These are phyloP conservation scores for Knipowitschia caucasica DNA, from an alignment of 2,797 vertebrate species.

Conservation along the genomic window DNA sequence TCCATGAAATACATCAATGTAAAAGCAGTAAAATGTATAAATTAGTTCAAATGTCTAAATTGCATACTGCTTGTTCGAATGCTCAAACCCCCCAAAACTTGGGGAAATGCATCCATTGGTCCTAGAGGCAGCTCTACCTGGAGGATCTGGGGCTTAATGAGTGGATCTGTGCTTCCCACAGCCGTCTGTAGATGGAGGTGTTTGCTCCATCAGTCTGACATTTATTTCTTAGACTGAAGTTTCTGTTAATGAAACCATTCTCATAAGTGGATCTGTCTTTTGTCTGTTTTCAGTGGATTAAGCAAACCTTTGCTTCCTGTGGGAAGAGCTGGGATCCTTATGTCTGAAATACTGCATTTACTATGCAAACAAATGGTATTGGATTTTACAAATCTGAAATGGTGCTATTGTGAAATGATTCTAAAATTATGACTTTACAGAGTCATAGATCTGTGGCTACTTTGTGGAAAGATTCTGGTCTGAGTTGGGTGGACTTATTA, in stretches of 20 bases:
- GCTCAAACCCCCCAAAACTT: no score
- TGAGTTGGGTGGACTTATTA: constrained; percentile 88
- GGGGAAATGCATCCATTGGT: no score
- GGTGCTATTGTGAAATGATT: background rate
- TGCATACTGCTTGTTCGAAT: no score
- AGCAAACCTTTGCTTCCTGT: constrained; percentile 96
- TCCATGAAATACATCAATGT: no score
- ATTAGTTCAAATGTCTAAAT: no score
- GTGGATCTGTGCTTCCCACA: no score
- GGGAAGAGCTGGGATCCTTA: constrained; percentile 91
- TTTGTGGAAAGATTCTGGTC: constrained; percentile 90
- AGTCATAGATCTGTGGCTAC: constrained; percentile 96
- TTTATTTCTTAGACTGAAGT: no score
- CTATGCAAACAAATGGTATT: constrained; percentile 99
- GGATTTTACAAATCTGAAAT: background rate
- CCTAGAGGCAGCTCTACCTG: no score
- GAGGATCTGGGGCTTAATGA: no score
- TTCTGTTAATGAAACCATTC: background rate
- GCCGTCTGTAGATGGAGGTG: no score
- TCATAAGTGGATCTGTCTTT: constrained; percentile 3
- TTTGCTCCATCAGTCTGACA: no score
- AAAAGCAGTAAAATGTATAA: no score
- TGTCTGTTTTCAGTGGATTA: constrained; percentile 87
- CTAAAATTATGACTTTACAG: constrained; percentile 64
- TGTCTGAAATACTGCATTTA: constrained; percentile 98